phyloP scores from a whole-genome alignment of 2,888 invertebrate genomes.

The Agriopis marginaria region DNA sequence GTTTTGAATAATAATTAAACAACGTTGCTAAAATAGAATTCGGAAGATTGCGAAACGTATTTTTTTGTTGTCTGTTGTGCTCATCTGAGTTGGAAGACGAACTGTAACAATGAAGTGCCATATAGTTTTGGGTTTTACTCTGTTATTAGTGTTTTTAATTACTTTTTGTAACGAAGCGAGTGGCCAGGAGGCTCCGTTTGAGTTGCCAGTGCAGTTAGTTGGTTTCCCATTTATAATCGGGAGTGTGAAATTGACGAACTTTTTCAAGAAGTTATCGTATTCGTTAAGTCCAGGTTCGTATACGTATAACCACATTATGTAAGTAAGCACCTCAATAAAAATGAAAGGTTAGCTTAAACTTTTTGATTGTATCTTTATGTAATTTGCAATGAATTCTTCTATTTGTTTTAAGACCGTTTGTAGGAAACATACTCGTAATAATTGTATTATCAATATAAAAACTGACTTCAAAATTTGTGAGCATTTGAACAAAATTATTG shows the following conservation, averaged over 20 bases:
- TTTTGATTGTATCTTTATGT: no score
- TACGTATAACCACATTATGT: neutral
- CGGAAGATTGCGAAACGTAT: constrained; percentile 28
- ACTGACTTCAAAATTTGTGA: no score
- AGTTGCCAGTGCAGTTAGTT: constrained; percentile 93
- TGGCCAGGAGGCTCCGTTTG: constrained; percentile 86
- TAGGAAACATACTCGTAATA: no score
- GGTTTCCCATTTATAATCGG: constrained; percentile 94
- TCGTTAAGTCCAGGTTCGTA: constrained; percentile 92
- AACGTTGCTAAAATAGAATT: constrained; percentile 30
- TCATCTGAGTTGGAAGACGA: constrained; percentile 12
- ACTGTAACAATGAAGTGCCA: constrained; percentile 40
- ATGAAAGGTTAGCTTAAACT: no score
- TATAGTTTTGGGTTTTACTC: constrained; percentile 24
- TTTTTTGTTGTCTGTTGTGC: constrained; percentile 18
- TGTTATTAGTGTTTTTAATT: constrained; percentile 45
- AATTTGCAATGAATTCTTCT: no score
- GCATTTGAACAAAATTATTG: no score
- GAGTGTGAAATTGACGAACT: constrained; percentile 92
- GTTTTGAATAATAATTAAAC: constrained; percentile 8
- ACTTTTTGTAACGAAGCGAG: constrained; percentile 43
- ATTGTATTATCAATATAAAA: no score
- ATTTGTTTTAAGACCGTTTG: no score
- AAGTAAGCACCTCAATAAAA: no score
- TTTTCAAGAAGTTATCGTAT: constrained; percentile 93